These are phyloP conservation scores for Addax nasomaculatus DNA, from an alignment of 2,113 vertebrate genomes.

Conservation along the genomic window DNA sequence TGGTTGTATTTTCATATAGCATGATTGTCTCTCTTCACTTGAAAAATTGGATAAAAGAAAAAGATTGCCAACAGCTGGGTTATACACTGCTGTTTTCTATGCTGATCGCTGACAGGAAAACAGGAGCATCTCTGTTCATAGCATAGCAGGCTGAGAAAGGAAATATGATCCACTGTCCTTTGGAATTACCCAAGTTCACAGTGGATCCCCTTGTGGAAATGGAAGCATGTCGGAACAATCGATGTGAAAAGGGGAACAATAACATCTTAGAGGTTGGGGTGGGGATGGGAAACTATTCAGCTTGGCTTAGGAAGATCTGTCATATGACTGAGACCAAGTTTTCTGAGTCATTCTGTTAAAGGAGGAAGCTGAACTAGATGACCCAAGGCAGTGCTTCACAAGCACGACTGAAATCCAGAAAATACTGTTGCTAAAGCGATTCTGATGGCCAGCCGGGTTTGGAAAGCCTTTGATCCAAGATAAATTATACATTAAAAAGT, in stretches of 20 bases:
- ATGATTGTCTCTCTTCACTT: not conserved
- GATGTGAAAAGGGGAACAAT: not conserved
- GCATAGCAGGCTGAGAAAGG: not conserved
- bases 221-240: not conserved
- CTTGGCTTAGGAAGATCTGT: not conserved
- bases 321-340: not conserved
- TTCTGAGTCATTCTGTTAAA: not conserved
- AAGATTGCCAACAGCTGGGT: not conserved
- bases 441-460: not conserved
- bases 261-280: not conserved
- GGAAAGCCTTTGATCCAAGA: not conserved
- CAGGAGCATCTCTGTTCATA: not conserved
- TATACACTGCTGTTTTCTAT: not conserved
- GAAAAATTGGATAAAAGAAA: not conserved
- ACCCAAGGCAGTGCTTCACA: not conserved
- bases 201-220: not conserved
- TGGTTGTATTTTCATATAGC: not conserved
- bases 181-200: not conserved
- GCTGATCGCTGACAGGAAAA: not conserved
- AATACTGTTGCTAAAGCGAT: not conserved
- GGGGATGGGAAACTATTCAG: not conserved
- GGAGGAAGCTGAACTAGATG: not conserved
- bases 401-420: not conserved
- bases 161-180: not conserved
- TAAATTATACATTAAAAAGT: not conserved